A percentile compares a stretch with the other conserved stretches of the same genome.
Evolutionary conservation across 2,888 invertebrate species (phyloP).

Genomic region (Stegana nigrithorax): DNA sequence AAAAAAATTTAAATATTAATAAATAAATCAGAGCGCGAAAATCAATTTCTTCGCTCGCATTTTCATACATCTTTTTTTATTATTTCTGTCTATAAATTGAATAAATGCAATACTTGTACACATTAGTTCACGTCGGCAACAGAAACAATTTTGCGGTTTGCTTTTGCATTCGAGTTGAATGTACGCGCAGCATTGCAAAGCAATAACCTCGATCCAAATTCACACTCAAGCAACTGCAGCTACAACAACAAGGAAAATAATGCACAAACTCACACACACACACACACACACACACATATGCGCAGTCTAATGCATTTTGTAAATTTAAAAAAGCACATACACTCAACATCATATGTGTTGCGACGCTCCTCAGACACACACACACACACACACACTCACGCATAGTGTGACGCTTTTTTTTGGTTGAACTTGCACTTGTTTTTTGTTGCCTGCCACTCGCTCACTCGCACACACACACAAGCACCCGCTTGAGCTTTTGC

Average conservation of each 20-base stretch:
- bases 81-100: not conserved
- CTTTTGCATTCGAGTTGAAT: conserved; percentile 56
- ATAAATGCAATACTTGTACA: not conserved
- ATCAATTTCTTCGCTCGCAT: not conserved
- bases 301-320: not conserved
- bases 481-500: conserved; percentile 2
- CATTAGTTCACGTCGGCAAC: not conserved
- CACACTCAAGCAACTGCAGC: conserved; percentile 49
- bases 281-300: conserved; percentile 13
- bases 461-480: conserved; percentile 22
- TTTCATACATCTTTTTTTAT: not conserved
- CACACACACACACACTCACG: conserved; percentile 15
- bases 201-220: conserved; percentile 69
- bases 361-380: too few species aligned
- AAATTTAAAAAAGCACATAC: too few species aligned
- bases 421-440: conserved; percentile 54
- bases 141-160: conserved; percentile 7
- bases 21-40: not conserved
- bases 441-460: conserved; percentile 32
- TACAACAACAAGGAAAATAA: conserved; percentile 32
- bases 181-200: conserved; percentile 67
- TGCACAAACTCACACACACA: too few species aligned
- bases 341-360: not conserved
- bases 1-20: conserved; percentile 14
- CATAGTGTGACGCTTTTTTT: conserved; percentile 31